These are phyloP conservation scores for Cyprinodon variegatus DNA, from an alignment of 2,113 vertebrate species.

Conservation along the genomic window DNA sequence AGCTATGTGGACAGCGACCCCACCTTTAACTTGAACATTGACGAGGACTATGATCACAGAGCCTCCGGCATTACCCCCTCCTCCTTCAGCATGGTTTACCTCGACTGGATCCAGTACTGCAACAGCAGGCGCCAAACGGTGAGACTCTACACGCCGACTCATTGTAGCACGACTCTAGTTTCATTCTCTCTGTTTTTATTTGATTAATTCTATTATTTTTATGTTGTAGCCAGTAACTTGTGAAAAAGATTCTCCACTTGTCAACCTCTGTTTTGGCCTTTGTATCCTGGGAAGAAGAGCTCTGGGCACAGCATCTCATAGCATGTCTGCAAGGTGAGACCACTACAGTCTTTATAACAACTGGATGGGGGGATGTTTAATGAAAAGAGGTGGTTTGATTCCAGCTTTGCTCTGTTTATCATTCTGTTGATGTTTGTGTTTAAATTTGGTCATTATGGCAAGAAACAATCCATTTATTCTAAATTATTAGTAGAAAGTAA, in stretches of 20 bases:
- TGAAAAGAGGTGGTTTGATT: no score
- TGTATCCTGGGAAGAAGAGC: slow-evolving; percentile 90
- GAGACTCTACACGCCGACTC: slow-evolving; percentile 9
- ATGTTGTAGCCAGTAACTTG: slow-evolving; percentile 83
- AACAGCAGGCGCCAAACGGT: slow-evolving; percentile 87
- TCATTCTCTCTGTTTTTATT: neutral
- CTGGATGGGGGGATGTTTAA: no score
- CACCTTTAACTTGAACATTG: slow-evolving; percentile 91
- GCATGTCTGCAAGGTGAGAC: slow-evolving; percentile 90
- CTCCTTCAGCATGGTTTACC: slow-evolving; percentile 87
- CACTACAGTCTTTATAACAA: neutral
- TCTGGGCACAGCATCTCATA: slow-evolving; percentile 89
- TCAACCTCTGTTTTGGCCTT: slow-evolving; percentile 88
- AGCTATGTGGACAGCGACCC: slow-evolving; percentile 90
- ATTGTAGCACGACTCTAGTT: neutral
- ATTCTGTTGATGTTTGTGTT: no score
- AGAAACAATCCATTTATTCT: neutral
- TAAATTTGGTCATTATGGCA: no score
- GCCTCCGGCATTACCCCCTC: slow-evolving; percentile 85
- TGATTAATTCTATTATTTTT: neutral
- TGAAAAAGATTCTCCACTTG: slow-evolving; percentile 87
- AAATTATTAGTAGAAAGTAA: neutral
- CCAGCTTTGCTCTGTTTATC: no score
- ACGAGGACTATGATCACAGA: slow-evolving; percentile 90
- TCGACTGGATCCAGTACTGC: slow-evolving; percentile 93